Evolutionary conservation across 2,888 invertebrate species (phyloP).

Genomic region (Bombylius major): DNA sequence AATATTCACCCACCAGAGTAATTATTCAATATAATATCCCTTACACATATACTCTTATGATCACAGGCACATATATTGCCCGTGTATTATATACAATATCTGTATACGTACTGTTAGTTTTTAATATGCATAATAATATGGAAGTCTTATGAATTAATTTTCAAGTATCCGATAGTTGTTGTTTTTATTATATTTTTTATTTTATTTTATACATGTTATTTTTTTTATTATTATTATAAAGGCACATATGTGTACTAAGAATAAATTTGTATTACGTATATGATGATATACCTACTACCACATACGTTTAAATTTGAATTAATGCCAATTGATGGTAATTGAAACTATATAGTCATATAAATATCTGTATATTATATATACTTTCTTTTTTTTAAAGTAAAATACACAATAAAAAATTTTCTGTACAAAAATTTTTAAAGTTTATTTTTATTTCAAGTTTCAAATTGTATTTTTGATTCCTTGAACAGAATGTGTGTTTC

Average conservation of each 20-base stretch:
- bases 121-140: neutral
- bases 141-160: neutral
- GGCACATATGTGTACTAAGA: neutral
- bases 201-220: no score
- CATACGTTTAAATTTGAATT: slow-evolving; percentile 11
- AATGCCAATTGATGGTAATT: slow-evolving; percentile 16
- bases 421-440: no score
- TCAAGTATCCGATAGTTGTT: no score
- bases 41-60: no score
- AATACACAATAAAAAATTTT: no score
- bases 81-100: neutral
- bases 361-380: slow-evolving; percentile 2
- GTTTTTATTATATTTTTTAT: no score
- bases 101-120: neutral
- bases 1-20: no score
- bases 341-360: slow-evolving; percentile 9
- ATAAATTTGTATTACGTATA: neutral
- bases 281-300: neutral
- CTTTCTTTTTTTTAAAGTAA: no score
- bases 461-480: neutral
- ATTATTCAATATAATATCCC: no score
- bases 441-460: no score
- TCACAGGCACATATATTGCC: neutral
- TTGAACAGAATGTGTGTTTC: neutral
- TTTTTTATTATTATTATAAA: no score